A percentile compares a stretch with the other conserved stretches of the same genome.
Conservation (phyloP, 2,888 invertebrate species). For the Rotaria macrura region DNA sequence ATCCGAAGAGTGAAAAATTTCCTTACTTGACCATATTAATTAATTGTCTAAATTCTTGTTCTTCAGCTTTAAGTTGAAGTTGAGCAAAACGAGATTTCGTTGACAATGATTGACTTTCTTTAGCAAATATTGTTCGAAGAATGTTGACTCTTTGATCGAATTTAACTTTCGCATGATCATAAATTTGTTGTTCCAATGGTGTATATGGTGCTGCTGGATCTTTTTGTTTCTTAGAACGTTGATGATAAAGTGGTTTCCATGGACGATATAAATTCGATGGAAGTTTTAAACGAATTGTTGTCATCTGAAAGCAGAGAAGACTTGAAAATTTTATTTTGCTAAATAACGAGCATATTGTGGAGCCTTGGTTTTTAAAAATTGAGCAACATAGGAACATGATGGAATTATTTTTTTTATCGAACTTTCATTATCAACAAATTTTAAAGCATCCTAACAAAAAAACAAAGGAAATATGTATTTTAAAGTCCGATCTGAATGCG, state of each 20-base stretch:
- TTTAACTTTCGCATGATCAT: neutral
- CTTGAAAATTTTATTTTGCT: neutral
- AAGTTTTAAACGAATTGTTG: conserved; percentile 20
- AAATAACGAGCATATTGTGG: conserved; percentile 7
- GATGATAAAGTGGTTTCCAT: conserved; percentile 6
- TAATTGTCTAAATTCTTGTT: conserved; percentile 13
- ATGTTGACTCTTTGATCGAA: neutral
- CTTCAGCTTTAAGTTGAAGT: conserved; percentile 3
- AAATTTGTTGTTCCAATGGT: conserved; percentile 20
- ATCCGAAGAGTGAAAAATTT: no score
- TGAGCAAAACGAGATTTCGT: conserved; percentile 17
- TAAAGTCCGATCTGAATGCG: neutral
- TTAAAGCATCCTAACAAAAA: neutral
- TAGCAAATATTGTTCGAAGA: neutral
- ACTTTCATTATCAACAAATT: neutral
- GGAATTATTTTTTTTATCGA: neutral
- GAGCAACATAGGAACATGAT: neutral
- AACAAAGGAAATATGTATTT: neutral
- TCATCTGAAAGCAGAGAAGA: neutral
- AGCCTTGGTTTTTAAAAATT: neutral
- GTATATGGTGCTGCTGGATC: conserved; percentile 16
- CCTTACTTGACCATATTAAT: neutral
- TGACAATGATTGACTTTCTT: conserved; percentile 2
- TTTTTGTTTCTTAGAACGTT: neutral
- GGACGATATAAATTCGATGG: neutral